Evolutionary conservation across 2,888 invertebrate species (phyloP), one percentile per base, ranked within the genome.

Genomic region (Metallyticus violacea): DNA sequence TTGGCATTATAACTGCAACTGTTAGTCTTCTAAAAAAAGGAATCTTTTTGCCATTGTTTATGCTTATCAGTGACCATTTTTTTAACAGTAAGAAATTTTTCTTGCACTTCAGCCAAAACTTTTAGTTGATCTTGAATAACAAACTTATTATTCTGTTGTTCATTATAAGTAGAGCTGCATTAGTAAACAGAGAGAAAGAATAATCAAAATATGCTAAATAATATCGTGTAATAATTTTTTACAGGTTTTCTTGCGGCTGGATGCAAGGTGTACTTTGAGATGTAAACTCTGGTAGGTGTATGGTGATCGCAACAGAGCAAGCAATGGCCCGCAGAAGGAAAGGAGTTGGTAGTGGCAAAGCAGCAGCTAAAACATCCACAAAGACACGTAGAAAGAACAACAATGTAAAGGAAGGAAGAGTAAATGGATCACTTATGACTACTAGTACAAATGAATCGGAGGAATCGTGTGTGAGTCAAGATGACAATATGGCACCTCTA

Each of bases 261-360:
- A 30, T 5, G n/a, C 26, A 25, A 29, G n/a, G 9, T n/a, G 28
- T 28, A 81, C 7, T 15, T 62, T 62, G 15, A 62, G 40, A 62
- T 62, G 40, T 62, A 62, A n/a, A 6, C 62, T 22, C 29, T 76
- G 77, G 79, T 81, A 82, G 81, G 81, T 87, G 87, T 85, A 87
- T 87, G 87, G 87, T 87, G 85, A 85, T 85, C 81, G 78, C 81
- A 27, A 77, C 26, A 81, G 81, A 79, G 28, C 22, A 77, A 40
- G 86, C 84, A 28, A 88, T 88, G 88, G 88, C 87, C 85, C 87
- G 88, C 82, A 83, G 88, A 85, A 88, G 86, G 86, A 88, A 87
- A 82, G 84, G 85, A 77, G 86, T 86, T 85, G 87, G 85, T 77
- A 81, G 85, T 85, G 79, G 85, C 79, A 87, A 86, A 77, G 88